Conservation (phyloP, 2,797 vertebrate species). For the Furcifer pardalis region DNA sequence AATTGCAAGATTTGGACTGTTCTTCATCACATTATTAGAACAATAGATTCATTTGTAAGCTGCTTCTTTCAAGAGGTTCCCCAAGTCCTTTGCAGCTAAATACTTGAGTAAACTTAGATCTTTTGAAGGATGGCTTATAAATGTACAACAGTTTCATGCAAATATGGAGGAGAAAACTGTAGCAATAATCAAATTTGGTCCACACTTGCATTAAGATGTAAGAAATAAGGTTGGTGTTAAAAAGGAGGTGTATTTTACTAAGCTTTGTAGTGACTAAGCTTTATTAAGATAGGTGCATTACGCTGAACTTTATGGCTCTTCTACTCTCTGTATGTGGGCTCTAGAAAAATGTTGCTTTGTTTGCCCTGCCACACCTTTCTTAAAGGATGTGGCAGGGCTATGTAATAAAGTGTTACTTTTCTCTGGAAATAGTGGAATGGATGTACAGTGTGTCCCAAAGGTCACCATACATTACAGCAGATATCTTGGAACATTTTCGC, state of each 20-base stretch:
- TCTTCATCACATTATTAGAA: constrained; percentile 16
- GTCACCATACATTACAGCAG: too few species aligned
- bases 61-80: background rate
- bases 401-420: background rate
- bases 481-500: too few species aligned
- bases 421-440: background rate
- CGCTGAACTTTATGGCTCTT: background rate
- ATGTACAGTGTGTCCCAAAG: too few species aligned
- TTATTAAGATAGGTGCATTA: background rate
- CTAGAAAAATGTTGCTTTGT: background rate
- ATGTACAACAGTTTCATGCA: background rate
- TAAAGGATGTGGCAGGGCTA: background rate
- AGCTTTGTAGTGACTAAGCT: background rate
- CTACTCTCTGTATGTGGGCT: background rate
- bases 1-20: constrained; percentile 34
- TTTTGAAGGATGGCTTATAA: constrained; percentile 4
- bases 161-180: background rate
- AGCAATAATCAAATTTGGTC: background rate
- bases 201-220: background rate
- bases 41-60: constrained; percentile 11
- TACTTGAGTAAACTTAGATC: constrained; percentile 38
- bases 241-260: background rate
- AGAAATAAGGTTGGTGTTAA: background rate
- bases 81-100: constrained; percentile 16
- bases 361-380: background rate